phyloP scores from a whole-genome alignment of 1,140 invertebrate species.

The Lepidurus packardi region DNA sequence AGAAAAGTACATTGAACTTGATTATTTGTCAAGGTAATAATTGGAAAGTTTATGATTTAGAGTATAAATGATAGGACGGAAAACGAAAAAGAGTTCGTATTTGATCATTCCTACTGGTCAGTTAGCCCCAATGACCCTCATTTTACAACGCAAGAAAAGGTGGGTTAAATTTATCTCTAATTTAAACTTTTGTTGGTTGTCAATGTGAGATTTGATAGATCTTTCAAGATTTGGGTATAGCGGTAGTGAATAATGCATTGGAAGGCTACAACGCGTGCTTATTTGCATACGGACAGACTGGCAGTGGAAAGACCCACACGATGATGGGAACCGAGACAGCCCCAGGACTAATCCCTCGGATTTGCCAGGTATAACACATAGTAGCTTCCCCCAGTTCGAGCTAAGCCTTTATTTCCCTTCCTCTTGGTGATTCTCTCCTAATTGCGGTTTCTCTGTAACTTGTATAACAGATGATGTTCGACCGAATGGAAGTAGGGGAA shows the following conservation, averaged over 20 bases:
- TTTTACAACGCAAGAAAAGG: slow-evolving; percentile 2
- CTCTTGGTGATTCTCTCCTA: neutral
- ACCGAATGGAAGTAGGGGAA: neutral
- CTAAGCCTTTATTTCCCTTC: neutral
- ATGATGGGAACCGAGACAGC: slow-evolving; percentile 82
- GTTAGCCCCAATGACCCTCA: neutral
- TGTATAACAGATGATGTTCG: slow-evolving; percentile 15
- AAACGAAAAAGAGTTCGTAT: neutral
- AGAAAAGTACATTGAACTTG: neutral
- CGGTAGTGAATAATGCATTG: slow-evolving; percentile 89
- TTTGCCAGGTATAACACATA: slow-evolving; percentile 58
- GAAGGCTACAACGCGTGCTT: slow-evolving; percentile 96
- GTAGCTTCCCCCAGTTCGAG: too few relatives aligned
- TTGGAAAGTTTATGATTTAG: neutral
- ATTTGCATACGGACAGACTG: slow-evolving; percentile 92
- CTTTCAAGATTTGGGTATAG: slow-evolving; percentile 77
- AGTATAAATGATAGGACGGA: neutral
- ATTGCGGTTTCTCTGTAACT: neutral
- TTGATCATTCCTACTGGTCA: neutral
- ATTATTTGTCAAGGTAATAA: neutral
- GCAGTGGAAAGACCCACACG: slow-evolving; percentile 94
- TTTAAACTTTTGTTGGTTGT: neutral
- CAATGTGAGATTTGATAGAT: slow-evolving; percentile 51
- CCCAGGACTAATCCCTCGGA: slow-evolving; percentile 78
- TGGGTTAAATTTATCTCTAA: neutral